A percentile compares a stretch with the other conserved stretches of the same genome.
phyloP scores from a whole-genome alignment of 2,797 vertebrate genomes.

The Hemibagrus guttatus region DNA sequence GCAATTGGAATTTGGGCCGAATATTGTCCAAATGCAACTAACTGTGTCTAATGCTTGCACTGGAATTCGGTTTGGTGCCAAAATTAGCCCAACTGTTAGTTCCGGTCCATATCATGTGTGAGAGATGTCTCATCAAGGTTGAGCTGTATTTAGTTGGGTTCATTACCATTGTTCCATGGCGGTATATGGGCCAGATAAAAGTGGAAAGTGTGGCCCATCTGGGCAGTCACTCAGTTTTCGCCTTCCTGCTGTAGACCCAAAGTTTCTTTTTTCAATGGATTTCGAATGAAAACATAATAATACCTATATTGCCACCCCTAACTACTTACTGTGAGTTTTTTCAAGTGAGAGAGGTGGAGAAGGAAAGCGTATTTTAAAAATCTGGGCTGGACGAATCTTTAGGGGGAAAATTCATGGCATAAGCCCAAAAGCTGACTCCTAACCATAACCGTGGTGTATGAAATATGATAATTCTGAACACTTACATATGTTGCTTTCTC shows the following conservation, averaged over 20 bases:
- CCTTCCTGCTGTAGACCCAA: too few species aligned
- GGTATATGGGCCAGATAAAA: conserved; percentile 11
- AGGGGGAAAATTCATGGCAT: neutral
- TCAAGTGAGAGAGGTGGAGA: neutral
- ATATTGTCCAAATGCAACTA: neutral
- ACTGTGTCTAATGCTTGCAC: neutral
- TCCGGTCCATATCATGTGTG: conserved; percentile 14
- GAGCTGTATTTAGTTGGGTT: neutral
- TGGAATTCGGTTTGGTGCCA: neutral
- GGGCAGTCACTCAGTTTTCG: neutral
- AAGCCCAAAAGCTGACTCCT: neutral
- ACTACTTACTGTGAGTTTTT: neutral
- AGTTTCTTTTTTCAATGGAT: neutral
- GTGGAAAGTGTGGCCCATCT: conserved; percentile 4
- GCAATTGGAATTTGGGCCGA: neutral
- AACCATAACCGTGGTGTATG: neutral
- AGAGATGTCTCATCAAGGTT: conserved; percentile 12
- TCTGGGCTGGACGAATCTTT: neutral
- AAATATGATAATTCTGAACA: neutral
- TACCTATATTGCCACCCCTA: neutral
- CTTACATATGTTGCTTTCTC: neutral
- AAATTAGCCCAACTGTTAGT: neutral
- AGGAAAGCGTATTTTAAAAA: neutral
- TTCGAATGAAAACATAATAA: neutral
- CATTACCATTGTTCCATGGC: neutral